Conservation (phyloP, 30 jellyfish, hydroid and myxozoan species). For the Mastigias papua region DNA sequence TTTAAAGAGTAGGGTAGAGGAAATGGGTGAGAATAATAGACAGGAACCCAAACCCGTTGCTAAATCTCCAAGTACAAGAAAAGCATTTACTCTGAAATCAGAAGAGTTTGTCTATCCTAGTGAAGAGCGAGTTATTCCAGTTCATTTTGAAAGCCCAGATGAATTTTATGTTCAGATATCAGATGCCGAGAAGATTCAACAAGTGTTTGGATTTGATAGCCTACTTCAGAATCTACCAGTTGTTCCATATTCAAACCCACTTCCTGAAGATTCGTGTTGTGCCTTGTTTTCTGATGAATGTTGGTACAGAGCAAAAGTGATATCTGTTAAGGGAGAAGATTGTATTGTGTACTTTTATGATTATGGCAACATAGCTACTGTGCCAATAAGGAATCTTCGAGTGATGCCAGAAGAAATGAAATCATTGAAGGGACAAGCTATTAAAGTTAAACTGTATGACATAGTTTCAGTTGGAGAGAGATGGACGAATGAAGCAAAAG, state of each 20-base stretch:
- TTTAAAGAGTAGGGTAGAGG: not conserved
- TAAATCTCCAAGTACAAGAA: not conserved
- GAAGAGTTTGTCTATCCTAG: not conserved
- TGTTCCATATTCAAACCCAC: slow-evolving; percentile 10
- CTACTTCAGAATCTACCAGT: slow-evolving; percentile 5
- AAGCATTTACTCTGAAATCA: slow-evolving; percentile 1
- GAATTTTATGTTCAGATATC: slow-evolving; percentile 67
- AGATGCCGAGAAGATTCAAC: slow-evolving; percentile 36
- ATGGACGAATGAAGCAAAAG: slow-evolving; percentile 15
- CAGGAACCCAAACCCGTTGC: not conserved
- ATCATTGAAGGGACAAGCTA: slow-evolving; percentile 72
- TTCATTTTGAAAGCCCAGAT: slow-evolving; percentile 70
- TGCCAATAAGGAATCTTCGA: slow-evolving; percentile 21
- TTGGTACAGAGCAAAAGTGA: slow-evolving; percentile 80
- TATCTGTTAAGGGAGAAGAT: slow-evolving; percentile 3
- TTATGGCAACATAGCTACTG: slow-evolving; percentile 32
- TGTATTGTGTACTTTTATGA: slow-evolving; percentile 44
- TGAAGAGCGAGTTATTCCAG: slow-evolving; percentile 30
- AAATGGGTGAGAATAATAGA: not conserved
- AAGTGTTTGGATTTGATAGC: slow-evolving; percentile 49
- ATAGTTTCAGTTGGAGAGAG: slow-evolving; percentile 30
- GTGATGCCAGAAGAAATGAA: slow-evolving; percentile 71
- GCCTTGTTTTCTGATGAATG: slow-evolving; percentile 56
- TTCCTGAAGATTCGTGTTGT: slow-evolving; percentile 24
- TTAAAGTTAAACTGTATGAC: slow-evolving; percentile 46